Evolutionary conservation across 2,888 invertebrate species (phyloP).

Genomic region (Nineta flava): DNA sequence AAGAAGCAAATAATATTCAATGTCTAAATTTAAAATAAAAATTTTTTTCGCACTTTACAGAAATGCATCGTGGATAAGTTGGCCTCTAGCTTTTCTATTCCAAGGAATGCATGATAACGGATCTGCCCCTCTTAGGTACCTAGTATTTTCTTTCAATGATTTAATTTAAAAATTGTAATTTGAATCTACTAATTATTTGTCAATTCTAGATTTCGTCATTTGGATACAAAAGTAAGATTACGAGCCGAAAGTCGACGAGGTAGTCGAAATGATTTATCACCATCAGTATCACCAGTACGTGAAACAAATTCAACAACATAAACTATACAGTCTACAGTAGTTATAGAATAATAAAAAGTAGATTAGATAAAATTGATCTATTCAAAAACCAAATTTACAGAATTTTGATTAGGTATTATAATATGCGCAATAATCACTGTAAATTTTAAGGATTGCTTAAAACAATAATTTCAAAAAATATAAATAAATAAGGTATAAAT

Average conservation of each 20-base stretch:
- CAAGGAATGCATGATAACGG: constrained; percentile 47
- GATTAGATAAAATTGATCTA: too few species aligned
- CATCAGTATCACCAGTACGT: constrained; percentile 43
- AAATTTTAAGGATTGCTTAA: too few species aligned
- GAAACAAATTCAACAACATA: too few species aligned
- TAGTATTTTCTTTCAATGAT: background rate
- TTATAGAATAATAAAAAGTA: too few species aligned
- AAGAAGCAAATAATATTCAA: too few species aligned
- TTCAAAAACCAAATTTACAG: too few species aligned
- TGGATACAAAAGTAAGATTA: constrained; percentile 71
- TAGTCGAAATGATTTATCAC: constrained; percentile 43
- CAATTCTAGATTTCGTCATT: constrained; percentile 56
- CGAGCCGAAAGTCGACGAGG: constrained; percentile 43
- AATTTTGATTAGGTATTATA: too few species aligned
- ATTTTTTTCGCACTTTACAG: constrained; percentile 28
- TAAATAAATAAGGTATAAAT: too few species aligned
- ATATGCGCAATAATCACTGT: too few species aligned
- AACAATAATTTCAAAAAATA: too few species aligned
- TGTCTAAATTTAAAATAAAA: background rate
- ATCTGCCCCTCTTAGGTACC: constrained; percentile 60
- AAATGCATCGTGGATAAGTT: constrained; percentile 78
- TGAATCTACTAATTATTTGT: too few species aligned
- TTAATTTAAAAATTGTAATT: background rate
- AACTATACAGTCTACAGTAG: too few species aligned
- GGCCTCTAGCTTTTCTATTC: constrained; percentile 80